Conservation (phyloP, 1,140 invertebrate species). For the Oncopodura yosiiana region DNA sequence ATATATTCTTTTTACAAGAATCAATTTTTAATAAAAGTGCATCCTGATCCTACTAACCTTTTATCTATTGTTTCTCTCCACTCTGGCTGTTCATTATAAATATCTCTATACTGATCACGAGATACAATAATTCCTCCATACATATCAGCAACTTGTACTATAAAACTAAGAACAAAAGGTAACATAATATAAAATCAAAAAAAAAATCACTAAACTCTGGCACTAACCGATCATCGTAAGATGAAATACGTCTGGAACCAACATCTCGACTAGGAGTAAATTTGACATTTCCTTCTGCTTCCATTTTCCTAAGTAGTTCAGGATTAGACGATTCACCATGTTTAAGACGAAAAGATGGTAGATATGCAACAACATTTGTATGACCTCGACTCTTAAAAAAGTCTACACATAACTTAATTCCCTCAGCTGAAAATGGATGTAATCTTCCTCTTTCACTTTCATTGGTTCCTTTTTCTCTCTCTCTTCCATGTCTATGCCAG, state of each 20-base stretch:
- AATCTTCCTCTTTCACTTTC: background rate
- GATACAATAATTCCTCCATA: slow-evolving; percentile 89
- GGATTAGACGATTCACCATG: slow-evolving; percentile 69
- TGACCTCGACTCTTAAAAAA: slow-evolving; percentile 81
- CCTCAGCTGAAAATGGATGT: slow-evolving; percentile 73
- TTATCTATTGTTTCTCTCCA: slow-evolving; percentile 81
- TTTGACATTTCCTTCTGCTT: slow-evolving; percentile 75
- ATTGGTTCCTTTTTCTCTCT: too few species aligned
- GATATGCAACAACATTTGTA: slow-evolving; percentile 87
- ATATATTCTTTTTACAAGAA: background rate
- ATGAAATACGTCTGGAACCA: slow-evolving; percentile 79
- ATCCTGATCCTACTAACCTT: slow-evolving; percentile 38
- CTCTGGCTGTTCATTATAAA: slow-evolving; percentile 72
- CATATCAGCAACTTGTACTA: slow-evolving; percentile 77
- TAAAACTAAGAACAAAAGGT: slow-evolving; percentile 37
- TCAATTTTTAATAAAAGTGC: background rate
- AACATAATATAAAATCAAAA: background rate
- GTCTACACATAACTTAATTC: slow-evolving; percentile 85
- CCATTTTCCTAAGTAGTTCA: slow-evolving; percentile 78
- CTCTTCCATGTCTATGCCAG: too few species aligned
- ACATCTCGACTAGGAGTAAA: slow-evolving; percentile 91
- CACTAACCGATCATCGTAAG: slow-evolving; percentile 85
- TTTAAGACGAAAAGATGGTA: slow-evolving; percentile 91
- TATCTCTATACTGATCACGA: slow-evolving; percentile 91
- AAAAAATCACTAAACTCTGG: background rate